These are phyloP conservation scores for Drosophila kanekoi DNA, from an alignment of 2,888 invertebrate species.

Conservation along the genomic window DNA sequence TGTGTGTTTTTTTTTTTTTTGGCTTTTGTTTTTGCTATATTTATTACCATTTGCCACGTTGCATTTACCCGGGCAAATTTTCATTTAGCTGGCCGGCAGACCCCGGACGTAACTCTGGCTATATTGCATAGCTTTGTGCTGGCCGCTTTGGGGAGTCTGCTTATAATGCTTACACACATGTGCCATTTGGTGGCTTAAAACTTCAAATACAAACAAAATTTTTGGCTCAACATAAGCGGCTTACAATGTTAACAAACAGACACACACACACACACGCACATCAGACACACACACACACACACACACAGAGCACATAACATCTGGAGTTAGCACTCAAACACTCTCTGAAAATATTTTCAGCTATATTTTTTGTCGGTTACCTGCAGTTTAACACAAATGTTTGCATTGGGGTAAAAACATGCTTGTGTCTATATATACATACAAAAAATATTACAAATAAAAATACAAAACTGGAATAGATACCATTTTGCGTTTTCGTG, in stretches of 20 bases:
- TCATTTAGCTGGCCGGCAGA: constrained; percentile 3
- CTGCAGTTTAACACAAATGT: constrained; percentile 70
- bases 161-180: constrained; percentile 48
- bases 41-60: constrained; percentile 45
- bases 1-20: constrained; percentile 15
- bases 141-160: constrained; percentile 1
- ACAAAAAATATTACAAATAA: neutral
- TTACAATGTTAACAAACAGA: constrained; percentile 69
- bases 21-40: constrained; percentile 19
- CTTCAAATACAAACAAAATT: constrained; percentile 71
- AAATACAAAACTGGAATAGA: constrained; percentile 12
- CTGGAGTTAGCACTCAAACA: constrained; percentile 15
- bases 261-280: neutral
- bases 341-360: constrained; percentile 17
- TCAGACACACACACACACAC: neutral
- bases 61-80: constrained; percentile 7
- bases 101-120: constrained; percentile 3
- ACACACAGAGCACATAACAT: constrained; percentile 11
- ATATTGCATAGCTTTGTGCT: constrained; percentile 21
- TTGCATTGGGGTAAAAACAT: constrained; percentile 47
- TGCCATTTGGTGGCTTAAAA: constrained; percentile 76
- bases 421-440: constrained; percentile 29
- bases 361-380: constrained; percentile 66
- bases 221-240: constrained; percentile 73
- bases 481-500: constrained; percentile 4